These are phyloP conservation scores for Prunella himalayana DNA, from an alignment of 2,113 vertebrate genomes.

Conservation along the genomic window DNA sequence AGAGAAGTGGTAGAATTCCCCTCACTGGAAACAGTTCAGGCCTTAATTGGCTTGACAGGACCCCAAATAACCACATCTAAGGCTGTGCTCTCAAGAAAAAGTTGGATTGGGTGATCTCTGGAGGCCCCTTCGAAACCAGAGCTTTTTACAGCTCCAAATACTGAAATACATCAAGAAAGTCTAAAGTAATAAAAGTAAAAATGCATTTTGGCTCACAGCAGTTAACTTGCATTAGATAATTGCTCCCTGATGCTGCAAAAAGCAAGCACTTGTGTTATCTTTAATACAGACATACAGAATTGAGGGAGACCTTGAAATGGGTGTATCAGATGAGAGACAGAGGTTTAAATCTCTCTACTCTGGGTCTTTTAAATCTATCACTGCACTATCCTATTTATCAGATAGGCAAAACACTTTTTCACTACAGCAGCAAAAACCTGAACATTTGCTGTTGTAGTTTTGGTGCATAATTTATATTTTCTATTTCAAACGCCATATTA, in stretches of 20 bases:
- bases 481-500: not conserved
- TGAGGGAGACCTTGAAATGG: not conserved
- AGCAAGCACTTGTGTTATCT: not conserved
- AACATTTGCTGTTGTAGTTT: not conserved
- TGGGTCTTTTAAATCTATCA: not conserved
- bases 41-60: not conserved
- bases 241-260: not conserved
- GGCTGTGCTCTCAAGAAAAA: not conserved
- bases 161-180: not conserved
- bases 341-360: not conserved
- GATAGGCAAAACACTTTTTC: not conserved
- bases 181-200: not conserved
- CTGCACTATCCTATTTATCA: not conserved
- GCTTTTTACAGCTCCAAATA: not conserved
- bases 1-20: not conserved
- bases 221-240: constrained; percentile 17
- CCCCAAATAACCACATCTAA: not conserved
- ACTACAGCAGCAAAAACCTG: not conserved
- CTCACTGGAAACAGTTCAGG: not conserved
- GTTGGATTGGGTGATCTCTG: not conserved
- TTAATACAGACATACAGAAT: not conserved
- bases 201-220: not conserved
- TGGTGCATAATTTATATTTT: not conserved
- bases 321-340: not conserved
- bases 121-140: not conserved